phyloP scores from a whole-genome alignment of 2,888 invertebrate species.

The Reticulitermes lucifugus region DNA sequence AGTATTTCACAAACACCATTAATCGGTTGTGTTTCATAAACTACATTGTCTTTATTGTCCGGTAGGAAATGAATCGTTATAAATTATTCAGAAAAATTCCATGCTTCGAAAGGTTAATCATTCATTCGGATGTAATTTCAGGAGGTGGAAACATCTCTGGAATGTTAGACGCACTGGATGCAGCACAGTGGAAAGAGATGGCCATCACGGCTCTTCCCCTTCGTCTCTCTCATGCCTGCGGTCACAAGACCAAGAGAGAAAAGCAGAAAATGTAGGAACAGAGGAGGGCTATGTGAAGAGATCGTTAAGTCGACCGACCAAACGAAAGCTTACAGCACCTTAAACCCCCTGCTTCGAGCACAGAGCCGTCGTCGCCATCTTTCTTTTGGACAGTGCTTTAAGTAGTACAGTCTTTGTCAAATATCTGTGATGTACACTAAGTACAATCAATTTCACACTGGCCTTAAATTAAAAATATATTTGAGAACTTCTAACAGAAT shows the following conservation, averaged over 20 bases:
- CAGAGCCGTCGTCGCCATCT: constrained; percentile 21
- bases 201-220: neutral
- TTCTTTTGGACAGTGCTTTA: constrained; percentile 28
- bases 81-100: no score
- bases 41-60: no score
- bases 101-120: no score
- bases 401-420: constrained; percentile 29
- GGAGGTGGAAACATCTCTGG: neutral
- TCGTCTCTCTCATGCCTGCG: constrained; percentile 15
- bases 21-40: no score
- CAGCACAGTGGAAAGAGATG: neutral
- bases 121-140: constrained; percentile 27
- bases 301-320: constrained; percentile 48
- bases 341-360: neutral
- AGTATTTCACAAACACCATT: no score
- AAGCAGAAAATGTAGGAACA: constrained; percentile 29
- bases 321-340: constrained; percentile 15
- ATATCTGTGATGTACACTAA: neutral
- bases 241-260: constrained; percentile 20
- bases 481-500: no score
- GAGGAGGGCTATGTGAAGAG: constrained; percentile 42
- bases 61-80: no score
- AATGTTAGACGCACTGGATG: neutral
- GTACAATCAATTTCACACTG: no score
- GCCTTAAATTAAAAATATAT: no score